Percentiles rank a stretch among this genome's conserved stretches.
Evolutionary conservation across 2,888 invertebrate species (phyloP).

Genomic region (Sicus ferrugineus): DNA sequence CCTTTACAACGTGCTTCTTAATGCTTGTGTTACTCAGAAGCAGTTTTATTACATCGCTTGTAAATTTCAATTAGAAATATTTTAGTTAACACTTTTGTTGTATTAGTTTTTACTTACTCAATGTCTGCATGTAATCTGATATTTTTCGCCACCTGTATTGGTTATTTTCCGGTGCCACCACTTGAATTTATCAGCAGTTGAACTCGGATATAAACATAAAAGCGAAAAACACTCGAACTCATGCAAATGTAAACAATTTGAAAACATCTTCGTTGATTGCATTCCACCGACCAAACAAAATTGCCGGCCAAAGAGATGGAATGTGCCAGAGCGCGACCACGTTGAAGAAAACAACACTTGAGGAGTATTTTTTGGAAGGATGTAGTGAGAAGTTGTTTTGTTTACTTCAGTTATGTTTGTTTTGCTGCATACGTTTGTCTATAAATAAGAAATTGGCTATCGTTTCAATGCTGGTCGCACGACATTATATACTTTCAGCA

Average conservation of each 20-base stretch:
- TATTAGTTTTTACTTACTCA: neutral
- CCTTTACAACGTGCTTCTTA: neutral
- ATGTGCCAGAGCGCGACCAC: neutral
- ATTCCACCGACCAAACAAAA: no score
- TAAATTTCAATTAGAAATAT: slow-evolving; percentile 8
- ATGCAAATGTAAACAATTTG: neutral
- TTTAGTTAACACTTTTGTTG: neutral
- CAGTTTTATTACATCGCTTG: neutral
- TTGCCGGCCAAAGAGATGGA: neutral
- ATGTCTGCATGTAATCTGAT: neutral
- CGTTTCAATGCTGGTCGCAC: no score
- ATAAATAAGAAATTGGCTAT: no score
- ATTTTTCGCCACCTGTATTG: neutral
- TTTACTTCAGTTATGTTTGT: no score
- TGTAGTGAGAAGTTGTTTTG: neutral
- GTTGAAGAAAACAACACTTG: neutral
- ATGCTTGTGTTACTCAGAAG: no score
- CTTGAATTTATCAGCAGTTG: neutral
- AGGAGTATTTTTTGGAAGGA: neutral
- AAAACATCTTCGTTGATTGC: neutral
- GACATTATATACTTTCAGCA: neutral
- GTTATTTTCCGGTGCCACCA: neutral
- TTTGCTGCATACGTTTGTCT: no score
- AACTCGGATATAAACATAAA: neutral
- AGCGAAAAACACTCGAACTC: neutral